A percentile compares a stretch with the other conserved stretches of the same genome.
Evolutionary conservation across 1,140 invertebrate species (phyloP).

Genomic region (Euura saliciscinereae): DNA sequence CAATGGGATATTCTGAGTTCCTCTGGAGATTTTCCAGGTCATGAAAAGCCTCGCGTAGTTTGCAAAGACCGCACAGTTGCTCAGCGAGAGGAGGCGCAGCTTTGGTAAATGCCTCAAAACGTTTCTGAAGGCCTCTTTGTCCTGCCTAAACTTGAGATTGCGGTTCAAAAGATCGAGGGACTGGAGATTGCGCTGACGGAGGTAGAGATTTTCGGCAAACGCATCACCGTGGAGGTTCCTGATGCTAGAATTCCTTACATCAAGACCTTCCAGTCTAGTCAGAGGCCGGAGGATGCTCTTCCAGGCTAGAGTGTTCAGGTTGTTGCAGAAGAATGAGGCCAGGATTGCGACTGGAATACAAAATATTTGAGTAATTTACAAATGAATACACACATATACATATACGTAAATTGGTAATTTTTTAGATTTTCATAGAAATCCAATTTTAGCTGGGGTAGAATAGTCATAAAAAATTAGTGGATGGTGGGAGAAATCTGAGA

Average conservation of each 20-base stretch:
- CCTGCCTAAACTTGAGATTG: constrained; percentile 68
- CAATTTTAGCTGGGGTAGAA: no score
- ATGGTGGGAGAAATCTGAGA: no score
- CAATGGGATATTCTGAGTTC: constrained; percentile 73
- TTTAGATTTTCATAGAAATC: no score
- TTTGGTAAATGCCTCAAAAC: constrained; percentile 70
- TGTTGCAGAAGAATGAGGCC: no score
- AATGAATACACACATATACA: no score
- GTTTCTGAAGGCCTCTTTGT: constrained; percentile 72
- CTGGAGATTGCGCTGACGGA: constrained; percentile 69
- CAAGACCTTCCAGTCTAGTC: constrained; percentile 66
- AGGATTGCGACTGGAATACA: no score
- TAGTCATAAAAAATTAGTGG: no score
- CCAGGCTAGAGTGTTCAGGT: constrained; percentile 66
- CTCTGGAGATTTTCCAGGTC: constrained; percentile 68
- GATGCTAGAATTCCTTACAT: constrained; percentile 67
- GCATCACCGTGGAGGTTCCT: constrained; percentile 69
- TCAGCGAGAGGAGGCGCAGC: constrained; percentile 70
- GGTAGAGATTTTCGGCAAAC: constrained; percentile 70
- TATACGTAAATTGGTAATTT: no score
- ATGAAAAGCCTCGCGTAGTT: constrained; percentile 70
- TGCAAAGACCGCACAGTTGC: constrained; percentile 69
- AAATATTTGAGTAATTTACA: no score
- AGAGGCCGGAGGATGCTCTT: constrained; percentile 64
- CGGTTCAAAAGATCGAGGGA: constrained; percentile 74